Base-by-base conservation (phyloP, 2,888 invertebrate genomes). In the Sarcophaga caerulescens region DNA sequence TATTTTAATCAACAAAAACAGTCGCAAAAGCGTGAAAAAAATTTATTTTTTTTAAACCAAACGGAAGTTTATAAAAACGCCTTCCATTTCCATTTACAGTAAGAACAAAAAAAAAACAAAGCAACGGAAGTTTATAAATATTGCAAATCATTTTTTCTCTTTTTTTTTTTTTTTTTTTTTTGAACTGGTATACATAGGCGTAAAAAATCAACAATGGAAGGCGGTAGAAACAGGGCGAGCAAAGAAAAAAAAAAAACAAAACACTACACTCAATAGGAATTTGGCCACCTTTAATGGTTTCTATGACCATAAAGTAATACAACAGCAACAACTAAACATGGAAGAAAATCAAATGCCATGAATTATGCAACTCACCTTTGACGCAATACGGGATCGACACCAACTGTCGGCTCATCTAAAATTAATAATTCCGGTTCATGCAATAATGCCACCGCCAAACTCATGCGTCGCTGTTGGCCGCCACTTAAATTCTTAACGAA, bases 371-470 rank as follows among this genome's bases (percentile, higher is more conserved):
- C 88, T 88, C 92, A 96, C 96, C 94, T 96, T 92, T 97, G 96
- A 85, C 97, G 94, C 14, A 98, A 93, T 57, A 98, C 95, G 1
- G 98, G 98, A 93, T 98, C 98, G 2, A 98, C 97, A 57, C 98
- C 98, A 19, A 98, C 98, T 0, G 98, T 98, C 0, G 98, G 98
- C 91, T 98, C 98, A 90, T 98, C 98, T 81, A 98, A 94, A 90
- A 98, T 98, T 84, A 98, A 93, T 47, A 98, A 94, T 91, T 98
- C 97, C 0, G 98, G 98, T 86, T 97, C 96, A 88, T 98, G 97
- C 63, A 98, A 94, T 47, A 98, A 94, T 0, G 98, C 97, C 0
- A 97, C 97, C 0, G 98, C 97, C 89, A 98, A 95, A 0, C 98
- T 98, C 3, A 98, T 97, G 87, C 98, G 94, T 78, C 98, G 94